Evolutionary conservation across 1,140 invertebrate species (phyloP).

Genomic region (Camponotus vicinus): DNA sequence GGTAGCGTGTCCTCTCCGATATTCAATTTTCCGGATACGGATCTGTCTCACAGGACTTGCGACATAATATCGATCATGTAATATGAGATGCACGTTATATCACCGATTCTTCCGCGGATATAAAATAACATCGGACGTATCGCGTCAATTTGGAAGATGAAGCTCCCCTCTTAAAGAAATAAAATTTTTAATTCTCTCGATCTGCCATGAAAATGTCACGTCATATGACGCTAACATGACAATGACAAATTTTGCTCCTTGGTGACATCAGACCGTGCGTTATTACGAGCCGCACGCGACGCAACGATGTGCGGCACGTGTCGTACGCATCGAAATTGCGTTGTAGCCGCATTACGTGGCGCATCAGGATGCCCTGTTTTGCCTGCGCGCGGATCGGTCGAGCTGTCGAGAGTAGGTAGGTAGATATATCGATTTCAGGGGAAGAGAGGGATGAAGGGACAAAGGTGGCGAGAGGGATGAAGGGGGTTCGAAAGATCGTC

Average conservation of each 20-base stretch:
- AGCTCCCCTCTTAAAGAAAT: background rate
- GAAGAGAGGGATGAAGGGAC: too few relatives aligned
- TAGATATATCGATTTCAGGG: conserved; percentile 87
- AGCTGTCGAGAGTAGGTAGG: conserved; percentile 77
- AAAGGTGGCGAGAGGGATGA: background rate
- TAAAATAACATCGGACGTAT: background rate
- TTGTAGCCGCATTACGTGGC: conserved; percentile 37
- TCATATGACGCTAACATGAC: background rate
- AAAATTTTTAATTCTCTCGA: background rate
- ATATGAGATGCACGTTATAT: background rate
- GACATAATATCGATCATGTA: conserved; percentile 41
- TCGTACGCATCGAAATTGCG: conserved; percentile 10
- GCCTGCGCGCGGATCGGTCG: conserved; percentile 46
- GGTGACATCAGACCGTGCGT: background rate
- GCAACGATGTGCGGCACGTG: background rate
- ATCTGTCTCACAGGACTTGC: conserved; percentile 25
- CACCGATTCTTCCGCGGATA: background rate
- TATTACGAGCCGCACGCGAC: background rate
- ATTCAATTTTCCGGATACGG: conserved; percentile 52
- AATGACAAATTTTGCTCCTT: background rate
- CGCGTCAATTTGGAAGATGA: background rate
- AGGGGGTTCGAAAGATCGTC: conserved; percentile 79
- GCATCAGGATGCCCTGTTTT: conserved; percentile 47
- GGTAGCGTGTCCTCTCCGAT: background rate
- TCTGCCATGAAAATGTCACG: background rate